These are phyloP conservation scores for Formica exsecta DNA, from an alignment of 1,140 invertebrate species.

Conservation along the genomic window DNA sequence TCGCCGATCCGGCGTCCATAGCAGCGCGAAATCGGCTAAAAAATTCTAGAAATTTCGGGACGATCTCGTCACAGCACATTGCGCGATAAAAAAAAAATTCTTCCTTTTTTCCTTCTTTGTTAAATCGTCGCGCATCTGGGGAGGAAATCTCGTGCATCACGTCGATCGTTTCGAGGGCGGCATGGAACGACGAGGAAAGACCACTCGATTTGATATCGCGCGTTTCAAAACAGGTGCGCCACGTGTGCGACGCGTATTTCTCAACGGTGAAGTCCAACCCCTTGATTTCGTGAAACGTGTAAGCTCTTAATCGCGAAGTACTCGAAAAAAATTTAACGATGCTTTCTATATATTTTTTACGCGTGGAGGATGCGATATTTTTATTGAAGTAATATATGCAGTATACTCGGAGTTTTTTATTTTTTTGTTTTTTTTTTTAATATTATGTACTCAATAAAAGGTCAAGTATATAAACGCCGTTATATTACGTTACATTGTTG, in stretches of 20 bases:
- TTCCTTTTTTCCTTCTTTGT: background rate
- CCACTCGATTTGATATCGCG: background rate
- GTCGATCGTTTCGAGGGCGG: background rate
- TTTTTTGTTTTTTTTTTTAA: no score
- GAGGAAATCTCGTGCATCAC: background rate
- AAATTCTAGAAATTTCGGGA: background rate
- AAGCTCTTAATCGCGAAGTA: background rate
- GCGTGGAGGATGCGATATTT: background rate
- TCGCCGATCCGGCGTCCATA: conserved; percentile 18
- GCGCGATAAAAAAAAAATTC: background rate
- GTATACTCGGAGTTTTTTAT: background rate
- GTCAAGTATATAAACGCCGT: conserved; percentile 16
- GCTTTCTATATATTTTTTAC: background rate
- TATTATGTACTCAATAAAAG: conserved; percentile 2
- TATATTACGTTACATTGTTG: conserved; percentile 19
- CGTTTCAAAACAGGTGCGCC: background rate
- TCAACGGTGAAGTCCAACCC: background rate
- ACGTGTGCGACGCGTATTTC: background rate
- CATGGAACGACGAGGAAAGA: background rate
- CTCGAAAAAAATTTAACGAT: background rate
- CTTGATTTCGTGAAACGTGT: background rate
- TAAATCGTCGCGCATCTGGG: background rate
- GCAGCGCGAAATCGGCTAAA: background rate
- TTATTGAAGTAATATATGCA: background rate
- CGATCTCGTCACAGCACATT: background rate